Percentiles rank a stretch among this genome's conserved stretches.
These are phyloP conservation scores for Tribolium madens DNA, from an alignment of 1,140 invertebrate genomes.

Conservation along the genomic window DNA sequence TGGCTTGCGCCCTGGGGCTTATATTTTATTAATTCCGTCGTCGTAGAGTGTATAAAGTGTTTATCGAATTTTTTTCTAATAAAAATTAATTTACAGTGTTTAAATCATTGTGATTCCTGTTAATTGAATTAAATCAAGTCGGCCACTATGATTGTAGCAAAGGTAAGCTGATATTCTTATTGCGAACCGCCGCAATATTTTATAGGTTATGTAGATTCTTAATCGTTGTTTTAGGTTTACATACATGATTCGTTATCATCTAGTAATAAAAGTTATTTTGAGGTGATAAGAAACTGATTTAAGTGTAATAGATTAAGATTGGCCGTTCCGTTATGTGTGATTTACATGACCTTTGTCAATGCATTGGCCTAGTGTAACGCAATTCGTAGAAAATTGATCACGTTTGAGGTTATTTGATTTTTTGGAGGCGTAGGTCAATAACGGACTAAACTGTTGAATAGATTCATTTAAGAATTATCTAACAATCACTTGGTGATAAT, in stretches of 20 bases:
- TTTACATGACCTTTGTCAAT: constrained; percentile 34
- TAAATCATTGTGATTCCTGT: not conserved
- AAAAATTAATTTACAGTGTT: not conserved
- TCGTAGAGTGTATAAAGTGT: not conserved
- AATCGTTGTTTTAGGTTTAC: not conserved
- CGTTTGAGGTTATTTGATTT: constrained; percentile 1
- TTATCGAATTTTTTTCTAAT: not conserved
- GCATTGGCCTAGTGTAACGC: constrained; percentile 1
- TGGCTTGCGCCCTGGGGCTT: not conserved
- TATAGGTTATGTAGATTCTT: not conserved
- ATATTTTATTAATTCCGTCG: not conserved
- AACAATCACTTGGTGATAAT: constrained; percentile 32
- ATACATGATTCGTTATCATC: not conserved
- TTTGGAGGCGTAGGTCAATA: constrained; percentile 6
- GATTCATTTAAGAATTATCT: constrained; percentile 25
- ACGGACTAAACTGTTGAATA: not conserved
- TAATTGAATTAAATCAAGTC: not conserved
- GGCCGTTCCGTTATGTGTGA: not conserved
- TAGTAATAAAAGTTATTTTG: not conserved
- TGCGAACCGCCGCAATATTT: not conserved
- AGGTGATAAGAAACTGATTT: not conserved
- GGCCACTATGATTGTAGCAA: not conserved
- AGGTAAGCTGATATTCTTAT: not conserved
- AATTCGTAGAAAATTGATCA: not conserved
- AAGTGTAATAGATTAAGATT: constrained; percentile 14